Evolutionary conservation across 1,140 invertebrate species (phyloP).

Genomic region (Temnothorax nylanderi): DNA sequence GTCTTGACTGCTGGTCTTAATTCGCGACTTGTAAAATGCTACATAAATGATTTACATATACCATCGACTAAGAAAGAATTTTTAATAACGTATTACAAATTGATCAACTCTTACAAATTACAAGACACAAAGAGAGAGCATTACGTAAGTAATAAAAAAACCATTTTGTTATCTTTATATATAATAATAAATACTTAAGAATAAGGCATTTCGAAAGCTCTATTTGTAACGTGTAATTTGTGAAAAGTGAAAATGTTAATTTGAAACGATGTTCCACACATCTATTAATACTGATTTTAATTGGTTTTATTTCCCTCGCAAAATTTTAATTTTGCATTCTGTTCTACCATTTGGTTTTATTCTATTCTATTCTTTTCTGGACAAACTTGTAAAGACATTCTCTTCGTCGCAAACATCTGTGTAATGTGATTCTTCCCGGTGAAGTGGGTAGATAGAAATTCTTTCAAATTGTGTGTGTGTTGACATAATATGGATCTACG

Average conservation of each 20-base stretch:
- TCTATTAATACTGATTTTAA: background rate
- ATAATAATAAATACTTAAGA: background rate
- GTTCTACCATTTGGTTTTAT: background rate
- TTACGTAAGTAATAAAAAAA: background rate
- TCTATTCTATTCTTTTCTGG: background rate
- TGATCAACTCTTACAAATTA: background rate
- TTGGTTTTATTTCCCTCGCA: background rate
- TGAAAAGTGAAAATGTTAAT: background rate
- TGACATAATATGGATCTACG: conserved; percentile 22
- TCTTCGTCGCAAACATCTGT: background rate
- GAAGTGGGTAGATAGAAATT: conserved; percentile 8
- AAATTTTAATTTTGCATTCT: background rate
- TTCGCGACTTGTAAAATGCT: background rate
- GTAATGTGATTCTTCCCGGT: background rate
- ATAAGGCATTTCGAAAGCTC: background rate
- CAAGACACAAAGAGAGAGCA: background rate
- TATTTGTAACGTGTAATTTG: background rate
- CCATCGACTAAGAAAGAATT: background rate
- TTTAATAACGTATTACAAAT: background rate
- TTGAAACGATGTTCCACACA: background rate
- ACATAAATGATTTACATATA: background rate
- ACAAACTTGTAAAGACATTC: background rate
- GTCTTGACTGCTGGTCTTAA: background rate
- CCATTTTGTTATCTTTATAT: background rate
- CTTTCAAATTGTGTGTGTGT: no score